A percentile compares a stretch with the other conserved stretches of the same genome.
Conservation (phyloP, 1,140 invertebrate genomes). For the Formica exsecta region DNA sequence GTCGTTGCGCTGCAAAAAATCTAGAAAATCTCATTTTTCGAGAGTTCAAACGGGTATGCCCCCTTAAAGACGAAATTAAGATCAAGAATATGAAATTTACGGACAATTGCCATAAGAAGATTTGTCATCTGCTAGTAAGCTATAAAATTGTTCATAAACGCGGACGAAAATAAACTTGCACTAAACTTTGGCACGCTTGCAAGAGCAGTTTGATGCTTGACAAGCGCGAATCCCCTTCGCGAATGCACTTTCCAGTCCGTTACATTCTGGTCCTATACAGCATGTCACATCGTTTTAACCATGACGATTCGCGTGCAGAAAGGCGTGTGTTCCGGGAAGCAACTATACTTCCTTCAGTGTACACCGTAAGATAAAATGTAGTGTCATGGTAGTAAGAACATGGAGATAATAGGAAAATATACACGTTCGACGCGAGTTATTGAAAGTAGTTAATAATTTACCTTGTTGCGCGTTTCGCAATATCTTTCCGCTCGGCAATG, state of each 20-base stretch:
- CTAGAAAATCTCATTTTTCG: too few species aligned
- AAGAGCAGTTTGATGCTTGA: constrained; percentile 69
- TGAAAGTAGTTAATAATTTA: not conserved
- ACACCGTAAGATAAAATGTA: too few species aligned
- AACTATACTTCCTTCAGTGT: not conserved
- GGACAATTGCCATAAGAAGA: not conserved
- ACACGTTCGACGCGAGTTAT: not conserved
- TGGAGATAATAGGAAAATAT: not conserved
- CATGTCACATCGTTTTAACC: constrained; percentile 31
- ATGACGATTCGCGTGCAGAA: constrained; percentile 61
- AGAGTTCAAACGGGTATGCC: too few species aligned
- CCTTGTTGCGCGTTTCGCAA: constrained; percentile 1
- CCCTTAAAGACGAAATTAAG: not conserved
- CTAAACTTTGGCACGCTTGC: constrained; percentile 37
- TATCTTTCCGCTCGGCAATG: not conserved
- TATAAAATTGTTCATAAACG: not conserved
- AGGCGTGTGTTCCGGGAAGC: not conserved
- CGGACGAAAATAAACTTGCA: constrained; percentile 23
- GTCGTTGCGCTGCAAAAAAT: too few species aligned
- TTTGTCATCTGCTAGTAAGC: not conserved
- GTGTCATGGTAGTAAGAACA: not conserved
- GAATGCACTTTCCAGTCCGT: constrained; percentile 67
- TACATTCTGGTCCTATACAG: constrained; percentile 64
- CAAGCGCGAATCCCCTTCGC: constrained; percentile 32
- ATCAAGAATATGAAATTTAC: not conserved